A percentile compares a stretch with the other conserved stretches of the same genome.
Conservation (phyloP, 2,888 invertebrate genomes). For the Nezara viridula region DNA sequence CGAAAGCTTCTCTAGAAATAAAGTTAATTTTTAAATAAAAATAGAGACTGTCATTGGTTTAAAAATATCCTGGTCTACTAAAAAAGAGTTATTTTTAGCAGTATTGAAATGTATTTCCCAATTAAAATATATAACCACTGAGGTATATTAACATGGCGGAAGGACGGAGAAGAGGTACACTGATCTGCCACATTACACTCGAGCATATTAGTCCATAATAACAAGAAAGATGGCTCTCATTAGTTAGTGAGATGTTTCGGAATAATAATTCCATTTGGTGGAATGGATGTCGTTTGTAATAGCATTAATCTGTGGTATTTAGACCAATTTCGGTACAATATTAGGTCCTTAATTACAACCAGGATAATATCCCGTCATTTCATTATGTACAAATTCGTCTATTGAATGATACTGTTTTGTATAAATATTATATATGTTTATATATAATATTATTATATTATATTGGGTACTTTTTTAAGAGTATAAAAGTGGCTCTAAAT, state of each 20-base stretch:
- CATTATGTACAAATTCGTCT: background rate
- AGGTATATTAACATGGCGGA: background rate
- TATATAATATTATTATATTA: no score
- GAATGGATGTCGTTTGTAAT: constrained; percentile 20
- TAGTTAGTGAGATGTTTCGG: constrained; percentile 8
- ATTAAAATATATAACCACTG: background rate
- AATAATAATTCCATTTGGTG: background rate
- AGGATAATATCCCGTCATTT: background rate
- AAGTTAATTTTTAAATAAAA: no score
- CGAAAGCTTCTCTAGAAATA: no score
- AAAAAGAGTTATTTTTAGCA: no score
- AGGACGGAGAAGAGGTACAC: background rate
- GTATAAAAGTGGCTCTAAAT: no score
- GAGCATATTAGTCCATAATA: constrained; percentile 4
- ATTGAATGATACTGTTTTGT: background rate
- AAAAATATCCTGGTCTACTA: no score
- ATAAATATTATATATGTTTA: background rate
- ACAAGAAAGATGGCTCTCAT: constrained; percentile 9
- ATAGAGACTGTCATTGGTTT: no score
- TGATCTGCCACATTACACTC: background rate
- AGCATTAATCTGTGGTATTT: constrained; percentile 18
- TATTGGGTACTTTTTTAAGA: no score
- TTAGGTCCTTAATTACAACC: background rate
- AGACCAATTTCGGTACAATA: background rate
- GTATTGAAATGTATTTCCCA: background rate